Percentiles rank a stretch among this genome's conserved stretches.
phyloP scores from a whole-genome alignment of 1,140 invertebrate genomes.

The Chymomyza costata region DNA sequence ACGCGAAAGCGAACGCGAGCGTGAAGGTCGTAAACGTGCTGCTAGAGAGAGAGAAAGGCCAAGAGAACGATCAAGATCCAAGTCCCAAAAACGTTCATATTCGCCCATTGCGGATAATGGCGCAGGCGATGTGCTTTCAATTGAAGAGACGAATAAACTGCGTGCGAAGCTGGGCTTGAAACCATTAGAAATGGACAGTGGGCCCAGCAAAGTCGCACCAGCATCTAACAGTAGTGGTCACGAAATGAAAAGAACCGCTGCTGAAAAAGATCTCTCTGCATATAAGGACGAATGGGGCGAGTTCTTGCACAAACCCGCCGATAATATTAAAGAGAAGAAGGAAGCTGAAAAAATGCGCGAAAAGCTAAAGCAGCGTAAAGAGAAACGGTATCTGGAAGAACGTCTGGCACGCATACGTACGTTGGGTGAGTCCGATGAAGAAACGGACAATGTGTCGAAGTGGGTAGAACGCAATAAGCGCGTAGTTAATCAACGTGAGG shows the following conservation, averaged over 20 bases:
- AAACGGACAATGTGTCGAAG: constrained; percentile 82
- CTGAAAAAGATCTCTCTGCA: constrained; percentile 76
- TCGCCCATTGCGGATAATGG: constrained; percentile 76
- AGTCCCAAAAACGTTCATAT: constrained; percentile 27
- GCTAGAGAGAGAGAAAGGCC: constrained; percentile 18
- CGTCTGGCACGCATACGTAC: constrained; percentile 80
- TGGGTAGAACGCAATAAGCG: constrained; percentile 92
- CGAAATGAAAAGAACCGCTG: constrained; percentile 32
- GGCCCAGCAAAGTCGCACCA: constrained; percentile 40
- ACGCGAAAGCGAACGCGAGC: constrained; percentile 15
- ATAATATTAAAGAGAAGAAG: constrained; percentile 86
- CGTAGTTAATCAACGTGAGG: constrained; percentile 86
- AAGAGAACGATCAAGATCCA: constrained; percentile 22
- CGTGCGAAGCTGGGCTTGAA: constrained; percentile 95
- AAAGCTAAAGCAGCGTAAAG: constrained; percentile 84
- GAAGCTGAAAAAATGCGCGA: constrained; percentile 89
- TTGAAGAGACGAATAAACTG: constrained; percentile 94
- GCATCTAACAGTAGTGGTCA: constrained; percentile 24
- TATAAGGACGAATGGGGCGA: constrained; percentile 90
- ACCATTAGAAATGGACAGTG: constrained; percentile 85
- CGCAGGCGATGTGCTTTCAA: constrained; percentile 82
- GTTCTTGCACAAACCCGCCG: constrained; percentile 94
- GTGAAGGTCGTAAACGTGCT: constrained; percentile 45
- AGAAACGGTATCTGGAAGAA: constrained; percentile 87
- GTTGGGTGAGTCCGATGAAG: constrained; percentile 86